phyloP scores from a whole-genome alignment of 2,797 vertebrate genomes.

The Periparus ater region DNA sequence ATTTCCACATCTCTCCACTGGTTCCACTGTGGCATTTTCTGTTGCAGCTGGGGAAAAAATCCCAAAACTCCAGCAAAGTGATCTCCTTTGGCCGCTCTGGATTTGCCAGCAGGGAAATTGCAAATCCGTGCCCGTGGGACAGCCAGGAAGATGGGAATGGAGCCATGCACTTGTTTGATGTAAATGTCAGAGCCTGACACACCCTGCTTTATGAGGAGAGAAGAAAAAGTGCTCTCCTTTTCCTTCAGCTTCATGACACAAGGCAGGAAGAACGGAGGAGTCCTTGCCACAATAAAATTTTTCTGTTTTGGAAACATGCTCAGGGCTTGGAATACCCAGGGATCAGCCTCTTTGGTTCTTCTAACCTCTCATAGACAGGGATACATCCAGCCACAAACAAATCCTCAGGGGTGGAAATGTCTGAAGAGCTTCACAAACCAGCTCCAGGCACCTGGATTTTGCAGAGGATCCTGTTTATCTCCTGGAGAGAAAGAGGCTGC shows the following conservation, averaged over 20 bases:
- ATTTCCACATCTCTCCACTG: accelerated
- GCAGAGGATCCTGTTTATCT: background rate
- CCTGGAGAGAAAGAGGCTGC: background rate
- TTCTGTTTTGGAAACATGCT: conserved; percentile 55
- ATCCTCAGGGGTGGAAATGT: background rate
- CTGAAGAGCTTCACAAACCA: background rate
- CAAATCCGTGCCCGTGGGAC: accelerated
- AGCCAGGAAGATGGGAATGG: background rate
- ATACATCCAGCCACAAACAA: background rate
- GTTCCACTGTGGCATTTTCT: background rate
- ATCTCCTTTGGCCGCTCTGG: background rate
- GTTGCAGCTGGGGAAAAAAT: background rate
- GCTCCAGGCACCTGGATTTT: background rate
- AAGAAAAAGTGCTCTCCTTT: background rate
- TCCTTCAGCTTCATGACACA: background rate
- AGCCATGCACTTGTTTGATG: conserved; percentile 30
- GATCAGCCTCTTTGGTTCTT: background rate
- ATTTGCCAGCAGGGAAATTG: background rate
- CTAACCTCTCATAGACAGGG: background rate
- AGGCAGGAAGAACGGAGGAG: background rate
- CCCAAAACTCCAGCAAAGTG: background rate
- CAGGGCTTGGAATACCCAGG: background rate
- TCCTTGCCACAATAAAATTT: conserved; percentile 9
- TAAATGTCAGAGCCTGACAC: background rate
- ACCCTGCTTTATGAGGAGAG: conserved; percentile 35